Base-by-base conservation (phyloP, 2,888 invertebrate genomes). In the Nephrocerus scutellatus region DNA sequence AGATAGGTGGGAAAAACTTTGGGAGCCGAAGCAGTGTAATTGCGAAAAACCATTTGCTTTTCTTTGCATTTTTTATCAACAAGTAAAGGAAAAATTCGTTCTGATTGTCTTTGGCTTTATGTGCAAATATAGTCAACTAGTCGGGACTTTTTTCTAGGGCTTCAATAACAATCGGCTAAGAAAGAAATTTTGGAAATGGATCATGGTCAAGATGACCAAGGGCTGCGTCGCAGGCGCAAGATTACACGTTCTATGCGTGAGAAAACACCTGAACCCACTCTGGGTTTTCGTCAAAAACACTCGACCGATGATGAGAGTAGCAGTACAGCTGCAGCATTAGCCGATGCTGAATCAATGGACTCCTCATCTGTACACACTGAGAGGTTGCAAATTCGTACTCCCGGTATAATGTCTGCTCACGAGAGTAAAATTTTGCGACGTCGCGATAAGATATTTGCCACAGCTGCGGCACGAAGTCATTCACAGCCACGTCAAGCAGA, bases 211-310 rank as follows among this genome's bases (percentile, higher is more conserved):
- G 53, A 53, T 31, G 51, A 55, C 5, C 48, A 75, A 58, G 71
- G 74, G 13, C 67, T 71, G 25, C 73, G 77, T 38, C 77, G 77
- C 51, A 72, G 80, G 31, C 72, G 82, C 44, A 77, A 75, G 47
- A 63, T 78, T 26, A 69, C 69, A 18, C 60, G 74, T 16, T 72
- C 72, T 18, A 71, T 71, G 36, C 76, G 81, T 48, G 81, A 81
- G 43, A 76, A 77, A 31, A 78, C 80, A 7, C 80, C 82, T 3
- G 63, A 65, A 33, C 56, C 60, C 1, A 43, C 45, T 32, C 25
- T 41, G 5, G 40, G 40, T 22, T 45, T 37, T n/a, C 45, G 41
- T 5, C 45, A 37, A 12, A 44, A 40, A 6, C 53, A 52, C 36
- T 53, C 55, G 31, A 53, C 57, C 1, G 56, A 56, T 34, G 52